A percentile compares a stretch with the other conserved stretches of the same genome.
phyloP scores from a whole-genome alignment of 2,888 invertebrate species.

The Drosophila helvetica region DNA sequence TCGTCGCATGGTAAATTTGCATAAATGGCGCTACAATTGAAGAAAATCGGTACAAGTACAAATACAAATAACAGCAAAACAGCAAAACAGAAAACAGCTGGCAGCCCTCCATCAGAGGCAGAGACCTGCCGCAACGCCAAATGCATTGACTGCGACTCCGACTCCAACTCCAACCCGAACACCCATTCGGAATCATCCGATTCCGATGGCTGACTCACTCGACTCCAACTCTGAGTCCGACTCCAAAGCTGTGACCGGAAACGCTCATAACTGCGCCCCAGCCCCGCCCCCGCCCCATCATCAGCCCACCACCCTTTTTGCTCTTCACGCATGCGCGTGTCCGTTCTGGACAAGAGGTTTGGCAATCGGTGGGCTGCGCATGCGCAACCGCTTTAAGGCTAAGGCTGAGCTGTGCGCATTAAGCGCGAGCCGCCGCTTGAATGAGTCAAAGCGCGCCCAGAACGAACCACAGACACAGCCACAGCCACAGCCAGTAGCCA shows the following conservation, averaged over 20 bases:
- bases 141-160: constrained; percentile 46
- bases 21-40: constrained; percentile 78
- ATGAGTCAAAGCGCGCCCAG: constrained; percentile 54
- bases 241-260: constrained; percentile 68
- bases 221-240: constrained; percentile 50
- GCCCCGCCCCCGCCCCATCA: background rate
- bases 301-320: constrained; percentile 4
- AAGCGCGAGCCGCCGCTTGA: constrained; percentile 30
- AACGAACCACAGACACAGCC: constrained; percentile 35
- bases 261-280: constrained; percentile 73
- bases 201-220: constrained; percentile 56
- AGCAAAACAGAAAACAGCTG: constrained; percentile 51
- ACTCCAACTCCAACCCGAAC: constrained; percentile 46
- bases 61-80: constrained; percentile 58
- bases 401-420: constrained; percentile 15
- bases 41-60: constrained; percentile 78
- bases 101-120: constrained; percentile 42
- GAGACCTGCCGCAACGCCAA: constrained; percentile 67
- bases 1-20: constrained; percentile 68
- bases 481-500: constrained; percentile 10
- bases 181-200: constrained; percentile 13
- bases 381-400: constrained; percentile 39
- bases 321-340: constrained; percentile 75
- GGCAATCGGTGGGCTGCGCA: constrained; percentile 50
- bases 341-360: constrained; percentile 65